Percentiles rank a stretch among this genome's conserved stretches.
Evolutionary conservation across 1,140 invertebrate genomes (phyloP).

Genomic region (Leptopilina boulardi): DNA sequence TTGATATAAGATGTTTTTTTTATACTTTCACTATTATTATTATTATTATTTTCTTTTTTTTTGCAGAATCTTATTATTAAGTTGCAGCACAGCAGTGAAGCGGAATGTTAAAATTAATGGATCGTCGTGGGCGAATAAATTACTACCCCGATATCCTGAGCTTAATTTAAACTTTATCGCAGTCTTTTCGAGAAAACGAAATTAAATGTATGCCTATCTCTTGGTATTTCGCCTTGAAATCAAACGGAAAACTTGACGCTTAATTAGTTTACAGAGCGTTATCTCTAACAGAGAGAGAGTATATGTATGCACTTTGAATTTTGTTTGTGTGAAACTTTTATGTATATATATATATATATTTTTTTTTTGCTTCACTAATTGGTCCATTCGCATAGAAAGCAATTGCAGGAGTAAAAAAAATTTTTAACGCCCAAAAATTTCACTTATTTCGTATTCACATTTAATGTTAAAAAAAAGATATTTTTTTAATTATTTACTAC

Average conservation of each 20-base stretch:
- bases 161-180: constrained; percentile 31
- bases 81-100: neutral
- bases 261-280: constrained; percentile 29
- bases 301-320: neutral
- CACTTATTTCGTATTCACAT: too few relatives aligned
- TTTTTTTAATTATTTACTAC: too few relatives aligned
- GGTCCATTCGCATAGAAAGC: too few relatives aligned
- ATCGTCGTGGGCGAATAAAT: constrained; percentile 24
- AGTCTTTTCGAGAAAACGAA: constrained; percentile 32
- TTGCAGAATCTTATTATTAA: neutral
- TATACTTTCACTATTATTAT: too few relatives aligned
- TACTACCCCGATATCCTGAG: constrained; percentile 31
- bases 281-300: constrained; percentile 26
- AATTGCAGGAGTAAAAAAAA: too few relatives aligned
- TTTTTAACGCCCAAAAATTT: too few relatives aligned
- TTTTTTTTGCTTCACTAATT: too few relatives aligned
- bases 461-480: too few relatives aligned
- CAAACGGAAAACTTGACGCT: constrained; percentile 32
- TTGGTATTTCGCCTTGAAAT: constrained; percentile 23
- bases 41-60: neutral
- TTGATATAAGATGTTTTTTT: neutral
- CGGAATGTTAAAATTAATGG: constrained; percentile 20
- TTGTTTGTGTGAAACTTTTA: neutral
- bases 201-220: constrained; percentile 30
- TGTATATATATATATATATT: too few relatives aligned